These are phyloP conservation scores for Nesometra sesokonis DNA, from an alignment of 35 echinoderm and acorn worm genomes.

Conservation along the genomic window DNA sequence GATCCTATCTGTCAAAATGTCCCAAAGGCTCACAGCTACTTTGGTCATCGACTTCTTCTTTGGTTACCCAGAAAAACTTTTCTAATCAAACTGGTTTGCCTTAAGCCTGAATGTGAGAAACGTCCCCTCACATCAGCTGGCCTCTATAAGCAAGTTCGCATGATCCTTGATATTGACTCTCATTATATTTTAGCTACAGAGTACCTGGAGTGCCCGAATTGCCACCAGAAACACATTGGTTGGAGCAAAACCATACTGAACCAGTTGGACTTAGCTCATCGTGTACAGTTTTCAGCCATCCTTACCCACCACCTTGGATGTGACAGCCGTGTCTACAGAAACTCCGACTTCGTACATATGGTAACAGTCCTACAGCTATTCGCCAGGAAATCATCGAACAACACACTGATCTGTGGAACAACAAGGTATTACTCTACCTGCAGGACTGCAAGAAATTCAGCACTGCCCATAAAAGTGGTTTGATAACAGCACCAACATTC, in stretches of 20 bases:
- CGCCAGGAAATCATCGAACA: not conserved
- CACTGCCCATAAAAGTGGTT: not conserved
- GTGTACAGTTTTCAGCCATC: not conserved
- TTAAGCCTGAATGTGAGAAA: not conserved
- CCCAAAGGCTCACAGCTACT: constrained; percentile 14
- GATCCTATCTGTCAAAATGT: not conserved
- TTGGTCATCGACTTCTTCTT: constrained; percentile 9
- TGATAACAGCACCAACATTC: not conserved
- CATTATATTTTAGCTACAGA: not conserved
- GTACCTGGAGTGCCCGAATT: not conserved
- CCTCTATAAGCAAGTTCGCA: not conserved
- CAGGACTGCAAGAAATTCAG: not conserved
- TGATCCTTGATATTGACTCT: not conserved
- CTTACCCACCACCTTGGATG: not conserved
- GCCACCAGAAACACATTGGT: not conserved
- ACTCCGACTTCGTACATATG: not conserved
- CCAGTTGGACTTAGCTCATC: not conserved
- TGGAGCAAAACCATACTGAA: not conserved
- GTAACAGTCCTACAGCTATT: not conserved
- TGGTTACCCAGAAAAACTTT: constrained; percentile 29
- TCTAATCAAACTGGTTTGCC: constrained; percentile 1
- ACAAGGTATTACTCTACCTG: not conserved
- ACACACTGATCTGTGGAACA: not conserved
- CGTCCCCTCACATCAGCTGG: not conserved
- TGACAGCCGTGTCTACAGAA: not conserved